These are phyloP conservation scores for Brachionus asplanchnoidis DNA, from an alignment of 1,140 invertebrate species.

Conservation along the genomic window DNA sequence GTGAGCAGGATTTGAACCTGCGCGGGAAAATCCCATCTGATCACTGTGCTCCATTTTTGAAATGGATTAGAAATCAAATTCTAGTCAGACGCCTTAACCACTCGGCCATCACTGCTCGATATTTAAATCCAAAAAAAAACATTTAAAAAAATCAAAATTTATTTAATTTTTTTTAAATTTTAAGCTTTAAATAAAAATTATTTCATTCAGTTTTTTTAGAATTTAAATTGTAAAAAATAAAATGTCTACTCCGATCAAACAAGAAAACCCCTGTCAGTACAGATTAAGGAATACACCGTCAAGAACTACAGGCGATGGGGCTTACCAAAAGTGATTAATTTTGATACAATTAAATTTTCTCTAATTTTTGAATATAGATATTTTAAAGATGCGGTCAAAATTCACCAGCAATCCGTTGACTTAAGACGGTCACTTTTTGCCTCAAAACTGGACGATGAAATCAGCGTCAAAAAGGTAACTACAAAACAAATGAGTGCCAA, in stretches of 20 bases:
- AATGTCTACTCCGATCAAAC: slow-evolving; percentile 31
- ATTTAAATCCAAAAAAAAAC: not conserved
- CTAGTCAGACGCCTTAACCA: slow-evolving; percentile 31
- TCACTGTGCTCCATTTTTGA: slow-evolving; percentile 17
- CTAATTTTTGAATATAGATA: not conserved
- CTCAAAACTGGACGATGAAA: not conserved
- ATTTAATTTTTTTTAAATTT: not conserved
- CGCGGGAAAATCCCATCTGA: slow-evolving; percentile 31
- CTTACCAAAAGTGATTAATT: slow-evolving; percentile 24
- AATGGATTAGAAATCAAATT: slow-evolving; percentile 6
- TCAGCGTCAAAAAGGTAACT: not conserved
- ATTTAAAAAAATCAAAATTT: not conserved
- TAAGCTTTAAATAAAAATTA: not conserved
- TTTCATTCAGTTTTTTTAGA: not conserved
- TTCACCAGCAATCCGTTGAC: not conserved
- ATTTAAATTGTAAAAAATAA: not conserved
- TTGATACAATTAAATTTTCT: not conserved
- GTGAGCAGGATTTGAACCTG: slow-evolving; percentile 23
- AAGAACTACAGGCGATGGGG: not conserved
- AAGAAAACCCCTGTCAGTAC: not conserved
- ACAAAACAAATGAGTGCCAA: not conserved
- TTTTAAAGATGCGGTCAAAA: slow-evolving; percentile 41
- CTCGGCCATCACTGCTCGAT: slow-evolving; percentile 21
- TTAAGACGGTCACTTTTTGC: not conserved
- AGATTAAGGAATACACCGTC: not conserved